Base-by-base conservation (phyloP, 2,113 vertebrate species). In the Campylomormyrus tamandua region DNA sequence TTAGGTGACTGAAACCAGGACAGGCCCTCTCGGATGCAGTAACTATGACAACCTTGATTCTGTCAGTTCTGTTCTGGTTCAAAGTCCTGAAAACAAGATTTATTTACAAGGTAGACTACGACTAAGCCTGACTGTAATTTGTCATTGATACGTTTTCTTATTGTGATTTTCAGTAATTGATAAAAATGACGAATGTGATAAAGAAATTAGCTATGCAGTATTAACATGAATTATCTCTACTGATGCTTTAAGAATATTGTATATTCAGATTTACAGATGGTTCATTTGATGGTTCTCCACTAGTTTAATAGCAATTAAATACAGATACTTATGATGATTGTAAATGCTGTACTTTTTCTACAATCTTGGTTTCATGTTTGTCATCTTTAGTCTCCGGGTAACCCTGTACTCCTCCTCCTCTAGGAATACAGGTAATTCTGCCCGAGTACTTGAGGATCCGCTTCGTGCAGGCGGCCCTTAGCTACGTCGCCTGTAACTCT, bases 11-110 rank as follows among this genome's bases (percentile, higher is more conserved):
- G 96, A 97, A 95, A 97, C 96, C 93, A 96, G 96, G 93, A 97
- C 96, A 62, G 96, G 96, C 85, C 96, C 96, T 93, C 95, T 97
- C 27, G 96, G 96, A 95, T 97, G 96, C 95, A 96, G 96, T 96
- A 96, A 96, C 95, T 97, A 97, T 96, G 96, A 97, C 96, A 97
- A 97, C 95, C 96, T 97, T 86, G 96, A 97, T 94, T 96, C 96
- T 93, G 96, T 97, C 95, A 97, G 96, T 93, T 97, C 96, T 74
- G 96, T 97, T 95, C 94, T 97, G 94, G 96, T 97, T 95, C 96
- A 96, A 94, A 97, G 96, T 92, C 96, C 96, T 84, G 96, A 97
- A 94, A 97, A 97, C 95, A 96, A 96, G 95, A 96, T 97, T 95
- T 93, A 96, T 95, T 96, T 97, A 94, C 96, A 96, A 96, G 96